phyloP scores from a whole-genome alignment of 2,888 invertebrate species.

The Girardia tigrina region DNA sequence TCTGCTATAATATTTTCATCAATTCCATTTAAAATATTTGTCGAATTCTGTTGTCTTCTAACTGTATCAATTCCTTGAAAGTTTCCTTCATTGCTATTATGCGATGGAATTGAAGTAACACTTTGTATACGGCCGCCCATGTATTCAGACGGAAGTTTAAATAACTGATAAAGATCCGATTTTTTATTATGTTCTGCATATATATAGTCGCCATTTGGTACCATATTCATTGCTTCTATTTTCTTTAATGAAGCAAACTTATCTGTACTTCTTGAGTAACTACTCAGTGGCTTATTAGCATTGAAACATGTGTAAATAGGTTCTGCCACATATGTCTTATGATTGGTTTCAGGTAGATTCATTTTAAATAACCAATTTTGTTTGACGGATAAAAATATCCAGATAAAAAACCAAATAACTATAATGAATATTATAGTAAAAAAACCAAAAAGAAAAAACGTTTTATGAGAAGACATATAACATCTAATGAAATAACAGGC shows the following conservation, averaged over 20 bases:
- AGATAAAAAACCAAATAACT: not conserved
- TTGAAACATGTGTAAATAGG: constrained; percentile 6
- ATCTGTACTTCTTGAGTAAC: not conserved
- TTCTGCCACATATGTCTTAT: not conserved
- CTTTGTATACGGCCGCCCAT: constrained; percentile 8
- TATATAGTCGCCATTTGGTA: not conserved
- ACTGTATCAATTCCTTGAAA: constrained; percentile 1
- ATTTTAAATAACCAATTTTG: not conserved
- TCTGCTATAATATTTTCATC: not conserved
- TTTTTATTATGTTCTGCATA: constrained; percentile 19
- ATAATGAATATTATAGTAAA: not conserved
- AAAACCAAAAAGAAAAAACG: not conserved
- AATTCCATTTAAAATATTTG: not conserved
- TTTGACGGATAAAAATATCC: not conserved
- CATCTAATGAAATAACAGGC: not conserved
- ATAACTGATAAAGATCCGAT: constrained; percentile 1
- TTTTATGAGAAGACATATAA: not conserved
- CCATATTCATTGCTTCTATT: not conserved
- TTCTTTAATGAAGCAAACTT: not conserved
- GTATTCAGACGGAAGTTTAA: not conserved
- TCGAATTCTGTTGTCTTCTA: constrained; percentile 4
- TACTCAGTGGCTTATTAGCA: not conserved
- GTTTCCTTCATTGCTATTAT: not conserved
- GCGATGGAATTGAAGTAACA: not conserved
- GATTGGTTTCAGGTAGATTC: not conserved